Conservation (phyloP, 2,888 invertebrate species). For the Dioctria linearis region DNA sequence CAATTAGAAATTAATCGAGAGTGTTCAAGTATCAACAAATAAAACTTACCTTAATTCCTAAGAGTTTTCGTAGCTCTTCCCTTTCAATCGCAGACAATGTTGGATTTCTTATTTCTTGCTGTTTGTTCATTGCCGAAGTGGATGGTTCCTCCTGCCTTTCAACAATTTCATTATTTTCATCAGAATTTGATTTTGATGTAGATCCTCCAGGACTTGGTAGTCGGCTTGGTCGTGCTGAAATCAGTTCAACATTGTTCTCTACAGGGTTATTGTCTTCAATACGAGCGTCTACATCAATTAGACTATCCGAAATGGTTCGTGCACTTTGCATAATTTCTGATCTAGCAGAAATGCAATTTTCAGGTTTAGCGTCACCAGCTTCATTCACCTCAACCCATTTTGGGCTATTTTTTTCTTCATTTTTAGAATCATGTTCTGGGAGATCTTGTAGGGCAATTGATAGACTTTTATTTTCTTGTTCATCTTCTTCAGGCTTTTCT, state of each 20-base stretch:
- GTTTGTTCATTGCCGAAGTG: too few species aligned
- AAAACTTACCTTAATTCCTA: slow-evolving; percentile 47
- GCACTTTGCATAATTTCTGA: neutral
- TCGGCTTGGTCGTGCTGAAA: too few species aligned
- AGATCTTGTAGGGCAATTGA: neutral
- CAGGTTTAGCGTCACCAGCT: neutral
- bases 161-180: neutral
- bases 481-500: neutral
- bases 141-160: neutral
- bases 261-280: neutral
- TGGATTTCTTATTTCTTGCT: neutral
- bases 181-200: neutral
- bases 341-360: neutral
- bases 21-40: too few species aligned
- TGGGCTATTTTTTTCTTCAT: neutral
- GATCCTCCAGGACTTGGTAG: too few species aligned
- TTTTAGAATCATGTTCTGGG: neutral
- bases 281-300: neutral
- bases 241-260: neutral
- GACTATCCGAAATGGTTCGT: neutral
- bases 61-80: slow-evolving; percentile 52
- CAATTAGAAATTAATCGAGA: neutral
- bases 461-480: neutral
- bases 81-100: slow-evolving; percentile 47
- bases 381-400: neutral